Conservation (phyloP, 2,888 invertebrate genomes). For the Eristalis arbustorum region DNA sequence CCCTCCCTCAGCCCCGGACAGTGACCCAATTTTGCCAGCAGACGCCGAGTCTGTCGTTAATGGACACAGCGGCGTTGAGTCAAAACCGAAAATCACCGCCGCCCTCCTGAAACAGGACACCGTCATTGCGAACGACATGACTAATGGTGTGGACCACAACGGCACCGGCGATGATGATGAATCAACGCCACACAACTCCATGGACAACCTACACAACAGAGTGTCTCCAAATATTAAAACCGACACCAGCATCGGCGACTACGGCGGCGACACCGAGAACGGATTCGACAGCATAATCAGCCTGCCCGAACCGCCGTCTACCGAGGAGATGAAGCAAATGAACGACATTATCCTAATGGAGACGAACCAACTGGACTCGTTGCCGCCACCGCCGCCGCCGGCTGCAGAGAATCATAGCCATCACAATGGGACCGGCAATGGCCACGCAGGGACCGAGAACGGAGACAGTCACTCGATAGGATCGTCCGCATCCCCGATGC, state of each 20-base stretch:
- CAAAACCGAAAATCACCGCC: slow-evolving; percentile 86
- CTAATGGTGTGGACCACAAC: slow-evolving; percentile 76
- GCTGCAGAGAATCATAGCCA: slow-evolving; percentile 24
- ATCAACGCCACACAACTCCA: slow-evolving; percentile 66
- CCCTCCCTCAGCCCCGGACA: slow-evolving; percentile 49
- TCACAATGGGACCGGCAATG: slow-evolving; percentile 48
- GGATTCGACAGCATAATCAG: slow-evolving; percentile 79
- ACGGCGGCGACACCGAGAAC: slow-evolving; percentile 72
- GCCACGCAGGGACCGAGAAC: slow-evolving; percentile 20
- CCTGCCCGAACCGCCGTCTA: slow-evolving; percentile 79
- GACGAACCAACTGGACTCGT: slow-evolving; percentile 78
- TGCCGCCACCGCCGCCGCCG: slow-evolving; percentile 79
- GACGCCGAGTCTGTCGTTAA: slow-evolving; percentile 77
- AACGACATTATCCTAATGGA: slow-evolving; percentile 76
- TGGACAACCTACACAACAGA: slow-evolving; percentile 45
- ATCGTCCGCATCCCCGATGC: slow-evolving; percentile 33
- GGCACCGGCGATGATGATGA: slow-evolving; percentile 81
- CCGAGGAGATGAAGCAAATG: slow-evolving; percentile 78
- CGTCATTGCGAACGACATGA: slow-evolving; percentile 76
- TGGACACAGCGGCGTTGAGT: slow-evolving; percentile 80
- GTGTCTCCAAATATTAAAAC: slow-evolving; percentile 39
- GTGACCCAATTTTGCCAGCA: slow-evolving; percentile 29
- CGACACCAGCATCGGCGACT: slow-evolving; percentile 75
- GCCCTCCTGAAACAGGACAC: slow-evolving; percentile 86
- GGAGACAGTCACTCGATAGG: slow-evolving; percentile 55